These are phyloP conservation scores for Cataglyphis hispanica DNA, from an alignment of 1,140 invertebrate species.

Conservation along the genomic window DNA sequence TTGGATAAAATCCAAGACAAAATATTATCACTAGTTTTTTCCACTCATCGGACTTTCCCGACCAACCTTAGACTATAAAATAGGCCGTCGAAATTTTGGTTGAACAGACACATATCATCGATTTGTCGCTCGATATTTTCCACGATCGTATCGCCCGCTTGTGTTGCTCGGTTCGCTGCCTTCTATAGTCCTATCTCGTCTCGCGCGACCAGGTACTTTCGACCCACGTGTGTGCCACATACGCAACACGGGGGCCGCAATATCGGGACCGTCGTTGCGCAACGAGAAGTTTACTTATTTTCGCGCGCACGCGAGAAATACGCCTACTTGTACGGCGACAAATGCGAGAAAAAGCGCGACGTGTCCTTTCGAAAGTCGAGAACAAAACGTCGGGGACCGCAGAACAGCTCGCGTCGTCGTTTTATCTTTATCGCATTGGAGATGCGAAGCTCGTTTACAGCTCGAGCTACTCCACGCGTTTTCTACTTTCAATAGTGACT, in stretches of 20 bases:
- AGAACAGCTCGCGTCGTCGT: constrained; percentile 9
- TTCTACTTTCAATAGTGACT: constrained; percentile 28
- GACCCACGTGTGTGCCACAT: constrained; percentile 62
- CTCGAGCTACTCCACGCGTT: constrained; percentile 23
- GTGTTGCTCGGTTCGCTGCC: constrained; percentile 29
- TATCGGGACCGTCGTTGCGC: constrained; percentile 54
- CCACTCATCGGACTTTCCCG: no score
- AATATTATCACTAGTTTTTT: no score
- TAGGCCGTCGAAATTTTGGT: no score
- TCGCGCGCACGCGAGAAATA: constrained; percentile 4
- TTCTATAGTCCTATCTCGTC: constrained; percentile 50
- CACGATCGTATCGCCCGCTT: constrained; percentile 47
- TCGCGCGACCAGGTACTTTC: constrained; percentile 39
- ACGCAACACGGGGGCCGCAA: constrained; percentile 61
- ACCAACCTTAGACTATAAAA: no score
- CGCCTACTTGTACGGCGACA: constrained; percentile 42
- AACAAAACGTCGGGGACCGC: not conserved
- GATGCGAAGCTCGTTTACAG: not conserved
- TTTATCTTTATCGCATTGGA: not conserved
- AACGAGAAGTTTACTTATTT: constrained; percentile 51
- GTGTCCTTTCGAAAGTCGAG: constrained; percentile 34
- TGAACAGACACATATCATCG: not conserved
- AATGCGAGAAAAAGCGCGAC: not conserved
- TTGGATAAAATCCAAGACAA: no score
- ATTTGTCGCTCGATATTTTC: constrained; percentile 38